Conservation (phyloP, 2,797 vertebrate genomes). For the Alcedo quadribrachys region DNA sequence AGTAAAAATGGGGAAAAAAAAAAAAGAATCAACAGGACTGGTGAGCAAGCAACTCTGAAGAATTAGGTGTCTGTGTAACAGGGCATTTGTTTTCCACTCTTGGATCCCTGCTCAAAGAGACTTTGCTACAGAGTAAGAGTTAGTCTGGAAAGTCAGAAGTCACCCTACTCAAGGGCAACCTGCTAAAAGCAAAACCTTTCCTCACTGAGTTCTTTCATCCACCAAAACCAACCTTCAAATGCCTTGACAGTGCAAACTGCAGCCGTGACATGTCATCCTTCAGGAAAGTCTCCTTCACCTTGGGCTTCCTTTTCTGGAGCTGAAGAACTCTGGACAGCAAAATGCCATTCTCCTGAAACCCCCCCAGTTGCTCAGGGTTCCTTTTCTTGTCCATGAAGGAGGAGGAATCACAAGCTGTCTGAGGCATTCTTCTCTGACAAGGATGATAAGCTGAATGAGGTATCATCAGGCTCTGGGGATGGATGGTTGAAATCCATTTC, state of each 20-base stretch:
- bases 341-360: conserved; percentile 47
- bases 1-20: conserved; percentile 70
- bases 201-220: conserved; percentile 13
- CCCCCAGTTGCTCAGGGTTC: background rate
- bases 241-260: conserved; percentile 11
- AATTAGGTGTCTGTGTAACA: background rate
- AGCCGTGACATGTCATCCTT: conserved; percentile 21
- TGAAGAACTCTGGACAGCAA: conserved; percentile 44
- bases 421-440: conserved; percentile 88
- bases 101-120: conserved; percentile 38
- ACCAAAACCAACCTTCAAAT: conserved; percentile 12
- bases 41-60: conserved; percentile 36
- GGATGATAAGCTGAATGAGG: conserved; percentile 87
- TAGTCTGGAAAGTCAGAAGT: conserved; percentile 46
- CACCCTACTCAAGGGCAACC: conserved; percentile 36
- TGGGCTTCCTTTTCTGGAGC: conserved; percentile 22
- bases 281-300: conserved; percentile 24
- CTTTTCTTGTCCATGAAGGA: background rate
- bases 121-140: conserved; percentile 53
- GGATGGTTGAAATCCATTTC: conserved; percentile 85
- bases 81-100: conserved; percentile 7
- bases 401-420: conserved; percentile 79
- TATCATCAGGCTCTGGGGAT: conserved; percentile 81
- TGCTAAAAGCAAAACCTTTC: conserved; percentile 49
- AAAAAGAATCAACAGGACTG: conserved; percentile 57